Base-by-base conservation (phyloP, 2,888 invertebrate species). In the Entomobrya proxima region DNA sequence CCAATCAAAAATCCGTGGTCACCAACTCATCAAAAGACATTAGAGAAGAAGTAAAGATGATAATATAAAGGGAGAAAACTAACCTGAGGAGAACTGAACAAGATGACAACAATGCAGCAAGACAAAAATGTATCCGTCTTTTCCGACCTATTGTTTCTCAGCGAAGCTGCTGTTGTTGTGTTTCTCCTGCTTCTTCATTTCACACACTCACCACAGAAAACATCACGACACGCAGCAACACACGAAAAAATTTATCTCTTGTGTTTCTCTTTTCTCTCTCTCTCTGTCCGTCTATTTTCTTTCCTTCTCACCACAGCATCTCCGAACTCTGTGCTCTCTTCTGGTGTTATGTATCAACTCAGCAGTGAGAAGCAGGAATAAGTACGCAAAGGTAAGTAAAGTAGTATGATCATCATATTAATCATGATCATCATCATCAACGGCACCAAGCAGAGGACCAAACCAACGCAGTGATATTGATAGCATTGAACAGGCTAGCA, bases 291-390 rank as follows among this genome's bases (percentile, higher is more conserved):
- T 47, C n/a, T 30, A 24, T 44, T 69, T 44, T 24, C 40, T 72
- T 72, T 32, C 55, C 21, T 52, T 37, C n/a, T n/a, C n/a, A n/a
- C n/a, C n/a, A n/a, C 47, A 40, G 52, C 58, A 55, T 84, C 67
- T 77, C 69, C 69, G 69, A 84, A 72, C 84, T 55, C 84, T 37
- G 58, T 83, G 83, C 67, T 84, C 84, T 84, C 84, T 77, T 32
- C 84, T 84, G 77, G 47, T 84, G 83, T 83, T 83, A 67, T 85
- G 85, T 80, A 85, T 85, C 85, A 85, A 85, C 79, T 85, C 74
- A 85, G 32, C 85, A 80, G 85, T 80, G 75, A 55, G 85, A 85
- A 79, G 78, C 24, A 84, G 77, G 58, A 72, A 50, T 74, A 85
- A 61, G 37, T 78, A 58, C 83, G 27, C 35, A 78, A 84, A 84